These are phyloP conservation scores for Potamarius usumacintae DNA, from an alignment of 2,113 vertebrate genomes.

Conservation along the genomic window DNA sequence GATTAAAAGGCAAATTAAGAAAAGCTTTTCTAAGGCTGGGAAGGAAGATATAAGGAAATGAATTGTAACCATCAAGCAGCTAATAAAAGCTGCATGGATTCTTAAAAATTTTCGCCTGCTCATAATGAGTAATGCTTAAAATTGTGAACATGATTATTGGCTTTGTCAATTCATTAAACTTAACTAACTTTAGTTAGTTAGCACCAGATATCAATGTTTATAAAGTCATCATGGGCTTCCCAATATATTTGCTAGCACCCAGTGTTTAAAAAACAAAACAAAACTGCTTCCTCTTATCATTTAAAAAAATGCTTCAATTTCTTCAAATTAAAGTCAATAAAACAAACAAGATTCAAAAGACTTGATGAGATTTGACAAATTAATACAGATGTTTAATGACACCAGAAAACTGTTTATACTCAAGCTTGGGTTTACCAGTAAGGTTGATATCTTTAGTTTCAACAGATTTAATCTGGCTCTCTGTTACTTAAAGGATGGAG, in stretches of 20 bases:
- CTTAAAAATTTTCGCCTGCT: background rate
- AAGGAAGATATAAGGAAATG: background rate
- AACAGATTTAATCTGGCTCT: background rate
- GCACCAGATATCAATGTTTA: background rate
- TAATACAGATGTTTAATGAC: background rate
- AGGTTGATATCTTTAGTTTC: background rate
- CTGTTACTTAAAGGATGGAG: background rate
- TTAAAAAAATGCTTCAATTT: background rate
- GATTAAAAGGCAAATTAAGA: constrained; percentile 52
- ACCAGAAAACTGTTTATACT: background rate
- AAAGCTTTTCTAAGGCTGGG: constrained; percentile 18
- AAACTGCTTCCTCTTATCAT: background rate
- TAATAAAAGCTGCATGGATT: constrained; percentile 12
- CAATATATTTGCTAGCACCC: background rate
- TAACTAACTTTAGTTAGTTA: background rate
- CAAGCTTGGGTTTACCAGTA: too few species aligned
- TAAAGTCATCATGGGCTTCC: background rate
- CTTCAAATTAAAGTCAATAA: background rate
- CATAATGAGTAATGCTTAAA: background rate
- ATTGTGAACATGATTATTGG: background rate
- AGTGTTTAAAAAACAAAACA: background rate
- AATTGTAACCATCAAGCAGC: background rate
- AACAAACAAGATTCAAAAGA: background rate
- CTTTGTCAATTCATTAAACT: background rate
- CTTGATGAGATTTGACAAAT: background rate